Evolutionary conservation across 2,113 vertebrate genomes (phyloP).

Genomic region (Geococcyx californianus): DNA sequence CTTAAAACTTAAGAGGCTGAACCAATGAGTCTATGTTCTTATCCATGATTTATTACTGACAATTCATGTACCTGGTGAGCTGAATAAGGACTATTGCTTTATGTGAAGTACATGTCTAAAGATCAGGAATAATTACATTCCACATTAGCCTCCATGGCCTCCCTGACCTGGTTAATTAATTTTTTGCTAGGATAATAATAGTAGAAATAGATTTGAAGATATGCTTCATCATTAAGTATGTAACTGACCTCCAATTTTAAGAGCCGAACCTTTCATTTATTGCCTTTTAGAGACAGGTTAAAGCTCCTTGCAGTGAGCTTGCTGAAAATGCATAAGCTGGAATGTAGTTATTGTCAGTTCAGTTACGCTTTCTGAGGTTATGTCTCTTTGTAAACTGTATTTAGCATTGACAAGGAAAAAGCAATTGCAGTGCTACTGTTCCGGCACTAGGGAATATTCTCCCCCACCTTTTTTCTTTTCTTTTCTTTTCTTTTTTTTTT

Average conservation of each 20-base stretch:
- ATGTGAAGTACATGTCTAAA: conserved; percentile 78
- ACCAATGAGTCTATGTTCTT: conserved; percentile 54
- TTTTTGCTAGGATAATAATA: conserved; percentile 84
- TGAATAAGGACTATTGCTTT: conserved; percentile 77
- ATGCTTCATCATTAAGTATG: conserved; percentile 79
- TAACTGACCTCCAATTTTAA: conserved; percentile 82
- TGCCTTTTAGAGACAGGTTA: conserved; percentile 67
- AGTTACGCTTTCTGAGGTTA: background rate
- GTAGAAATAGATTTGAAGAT: conserved; percentile 82
- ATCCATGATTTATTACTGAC: conserved; percentile 75
- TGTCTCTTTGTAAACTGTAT: conserved; percentile 74
- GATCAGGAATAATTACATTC: conserved; percentile 82
- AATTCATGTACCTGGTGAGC: conserved; percentile 75
- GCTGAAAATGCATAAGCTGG: conserved; percentile 26
- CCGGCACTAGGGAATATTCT: conserved; percentile 66
- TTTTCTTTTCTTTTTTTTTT: background rate
- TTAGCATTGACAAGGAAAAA: conserved; percentile 79
- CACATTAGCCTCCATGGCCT: conserved; percentile 80
- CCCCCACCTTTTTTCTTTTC: background rate
- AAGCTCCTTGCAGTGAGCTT: conserved; percentile 9
- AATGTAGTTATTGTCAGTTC: background rate
- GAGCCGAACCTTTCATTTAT: conserved; percentile 75
- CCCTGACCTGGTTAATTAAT: conserved; percentile 83
- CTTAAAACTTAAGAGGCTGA: conserved; percentile 68
- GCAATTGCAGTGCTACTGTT: conserved; percentile 76